phyloP scores from a whole-genome alignment of 2,797 vertebrate genomes.

The Hoplostethus mediterraneus region DNA sequence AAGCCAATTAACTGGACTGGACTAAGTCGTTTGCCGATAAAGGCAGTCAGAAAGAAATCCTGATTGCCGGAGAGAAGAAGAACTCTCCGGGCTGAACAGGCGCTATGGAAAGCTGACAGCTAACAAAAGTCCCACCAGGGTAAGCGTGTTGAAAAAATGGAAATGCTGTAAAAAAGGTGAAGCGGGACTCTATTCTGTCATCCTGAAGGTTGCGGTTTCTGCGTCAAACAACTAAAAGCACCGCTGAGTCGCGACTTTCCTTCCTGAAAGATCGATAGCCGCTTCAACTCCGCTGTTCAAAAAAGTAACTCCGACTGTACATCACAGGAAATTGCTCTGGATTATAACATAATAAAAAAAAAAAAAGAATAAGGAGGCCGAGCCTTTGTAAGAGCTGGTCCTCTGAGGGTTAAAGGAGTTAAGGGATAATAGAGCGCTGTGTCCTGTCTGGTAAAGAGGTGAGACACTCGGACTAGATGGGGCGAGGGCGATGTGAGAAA shows the following conservation, averaged over 20 bases:
- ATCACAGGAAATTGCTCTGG: background rate
- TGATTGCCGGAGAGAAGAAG: no score
- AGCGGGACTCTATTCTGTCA: background rate
- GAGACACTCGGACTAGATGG: background rate
- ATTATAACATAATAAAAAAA: background rate
- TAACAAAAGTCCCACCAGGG: background rate
- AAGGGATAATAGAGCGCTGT: background rate
- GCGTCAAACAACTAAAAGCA: background rate
- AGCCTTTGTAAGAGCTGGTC: background rate
- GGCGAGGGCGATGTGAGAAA: background rate
- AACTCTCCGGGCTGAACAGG: no score
- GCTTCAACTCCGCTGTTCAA: background rate
- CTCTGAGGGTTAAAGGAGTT: background rate
- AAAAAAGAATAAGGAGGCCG: background rate
- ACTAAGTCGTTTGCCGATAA: no score
- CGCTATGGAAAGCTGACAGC: no score
- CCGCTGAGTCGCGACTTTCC: background rate
- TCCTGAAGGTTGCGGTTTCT: background rate
- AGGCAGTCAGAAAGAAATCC: no score
- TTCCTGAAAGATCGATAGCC: background rate
- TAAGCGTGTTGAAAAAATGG: background rate
- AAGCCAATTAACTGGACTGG: background rate
- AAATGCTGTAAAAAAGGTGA: background rate
- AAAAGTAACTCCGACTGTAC: background rate
- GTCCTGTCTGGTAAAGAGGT: constrained; percentile 3